Conservation (phyloP, 2,888 invertebrate genomes). For the Globia sparganii region DNA sequence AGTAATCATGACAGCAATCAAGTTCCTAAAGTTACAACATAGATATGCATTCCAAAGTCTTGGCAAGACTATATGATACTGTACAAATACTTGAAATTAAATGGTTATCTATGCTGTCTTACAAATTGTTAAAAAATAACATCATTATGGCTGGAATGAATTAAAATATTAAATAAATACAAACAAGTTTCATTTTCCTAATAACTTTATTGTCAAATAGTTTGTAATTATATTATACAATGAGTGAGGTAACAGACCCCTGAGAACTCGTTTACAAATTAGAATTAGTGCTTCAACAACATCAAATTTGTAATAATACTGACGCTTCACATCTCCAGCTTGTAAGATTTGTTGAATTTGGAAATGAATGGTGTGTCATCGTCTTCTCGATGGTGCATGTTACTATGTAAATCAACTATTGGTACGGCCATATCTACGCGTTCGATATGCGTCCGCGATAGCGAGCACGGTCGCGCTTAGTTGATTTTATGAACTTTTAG, state of each 20-base stretch:
- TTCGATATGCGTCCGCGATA: not conserved
- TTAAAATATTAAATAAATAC: slow-evolving; percentile 52
- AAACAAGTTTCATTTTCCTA: slow-evolving; percentile 72
- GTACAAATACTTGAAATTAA: not conserved
- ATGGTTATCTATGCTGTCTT: not conserved
- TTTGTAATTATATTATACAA: slow-evolving; percentile 76
- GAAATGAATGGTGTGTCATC: slow-evolving; percentile 37
- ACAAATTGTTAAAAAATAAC: slow-evolving; percentile 7
- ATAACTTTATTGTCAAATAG: slow-evolving; percentile 86
- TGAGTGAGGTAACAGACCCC: slow-evolving; percentile 75
- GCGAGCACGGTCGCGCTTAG: not conserved
- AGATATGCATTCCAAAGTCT: not conserved
- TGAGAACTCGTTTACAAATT: slow-evolving; percentile 77
- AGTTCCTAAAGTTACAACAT: slow-evolving; percentile 23
- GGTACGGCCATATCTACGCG: not conserved
- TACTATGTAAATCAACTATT: slow-evolving; percentile 46
- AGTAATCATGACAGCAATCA: slow-evolving; percentile 22
- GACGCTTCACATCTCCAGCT: slow-evolving; percentile 60
- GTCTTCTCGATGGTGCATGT: slow-evolving; percentile 34
- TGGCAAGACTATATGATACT: not conserved
- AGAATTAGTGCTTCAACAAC: slow-evolving; percentile 80
- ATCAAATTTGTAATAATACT: slow-evolving; percentile 82
- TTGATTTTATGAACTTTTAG: not conserved
- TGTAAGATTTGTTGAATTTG: slow-evolving; percentile 44
- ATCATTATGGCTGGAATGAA: slow-evolving; percentile 37